Evolutionary conservation across 2,888 invertebrate genomes (phyloP).

Genomic region (Azorinus chamasolen): DNA sequence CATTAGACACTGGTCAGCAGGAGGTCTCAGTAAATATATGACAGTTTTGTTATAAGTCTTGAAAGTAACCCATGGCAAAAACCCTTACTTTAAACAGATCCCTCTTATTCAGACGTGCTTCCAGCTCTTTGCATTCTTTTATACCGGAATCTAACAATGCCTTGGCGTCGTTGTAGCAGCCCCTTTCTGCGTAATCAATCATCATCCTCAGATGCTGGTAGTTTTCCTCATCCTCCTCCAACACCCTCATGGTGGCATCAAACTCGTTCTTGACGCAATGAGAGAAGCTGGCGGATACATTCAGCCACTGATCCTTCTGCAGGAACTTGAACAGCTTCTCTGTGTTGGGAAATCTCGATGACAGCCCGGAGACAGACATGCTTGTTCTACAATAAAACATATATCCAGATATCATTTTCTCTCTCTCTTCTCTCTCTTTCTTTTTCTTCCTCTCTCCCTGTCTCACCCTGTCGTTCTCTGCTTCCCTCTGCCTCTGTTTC

Average conservation of each 20-base stretch:
- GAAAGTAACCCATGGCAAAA: too few relatives aligned
- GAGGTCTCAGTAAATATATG: too few relatives aligned
- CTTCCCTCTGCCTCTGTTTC: too few relatives aligned
- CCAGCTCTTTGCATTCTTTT: conserved; percentile 33
- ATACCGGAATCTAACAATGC: conserved; percentile 18
- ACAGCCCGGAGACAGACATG: too few relatives aligned
- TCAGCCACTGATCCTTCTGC: conserved; percentile 49
- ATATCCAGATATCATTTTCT: too few relatives aligned
- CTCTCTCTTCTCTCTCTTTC: too few relatives aligned
- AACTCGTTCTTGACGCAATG: conserved; percentile 50
- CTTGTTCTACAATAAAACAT: too few relatives aligned
- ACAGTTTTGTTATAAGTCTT: too few relatives aligned
- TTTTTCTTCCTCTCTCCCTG: too few relatives aligned
- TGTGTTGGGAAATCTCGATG: conserved; percentile 9
- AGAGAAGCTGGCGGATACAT: conserved; percentile 50
- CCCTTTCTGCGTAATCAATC: conserved; percentile 51
- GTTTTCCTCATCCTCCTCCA: conserved; percentile 31
- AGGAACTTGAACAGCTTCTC: conserved; percentile 52
- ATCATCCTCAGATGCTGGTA: conserved; percentile 28
- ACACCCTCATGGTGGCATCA: conserved; percentile 21
- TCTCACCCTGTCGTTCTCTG: too few relatives aligned
- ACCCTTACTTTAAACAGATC: conserved; percentile 19
- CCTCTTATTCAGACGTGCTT: conserved; percentile 9
- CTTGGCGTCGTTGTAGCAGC: conserved; percentile 44
- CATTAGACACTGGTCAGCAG: too few relatives aligned